Evolutionary conservation across 2,888 invertebrate genomes (phyloP), one percentile per base, ranked within the genome.

Genomic region (Plebejus melissa): DNA sequence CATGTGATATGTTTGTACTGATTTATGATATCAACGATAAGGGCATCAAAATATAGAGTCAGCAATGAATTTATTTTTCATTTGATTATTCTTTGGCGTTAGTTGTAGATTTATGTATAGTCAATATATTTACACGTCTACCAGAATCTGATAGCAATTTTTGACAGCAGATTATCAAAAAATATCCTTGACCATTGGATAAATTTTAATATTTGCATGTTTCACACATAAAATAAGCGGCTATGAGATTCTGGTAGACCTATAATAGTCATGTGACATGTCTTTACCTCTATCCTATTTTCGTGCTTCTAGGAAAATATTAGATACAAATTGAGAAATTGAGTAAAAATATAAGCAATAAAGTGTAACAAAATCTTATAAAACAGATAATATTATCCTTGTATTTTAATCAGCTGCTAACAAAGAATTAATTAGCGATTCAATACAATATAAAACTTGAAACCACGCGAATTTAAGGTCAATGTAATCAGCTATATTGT

Each of bases 401-500:
- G 54, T 54, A 16, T 16, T 54, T 54, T 16, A 54, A 54, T 54
- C 4, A 54, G 13, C 16, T 54, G 4, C 11, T 54, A 54, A 16
- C 54, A 54, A 69, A 69, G 4, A 69, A 32, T 32, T 4, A 69
- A 36, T 11, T 69, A 13, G 11, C 36, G 28, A 32, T 13, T 69
- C 1, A 69, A 4, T 11, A 36, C 1, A 22, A 22, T 22, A n/a
- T 41, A 11, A 71, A 71, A 71, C 41, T 22, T 46, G 9, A 71
- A 38, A 70, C 16, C 22, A 58, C 58, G 4, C 60, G 22, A 32
- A 32, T 65, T 65, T 36, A 65, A 65, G 65, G 32, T 36, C 65
- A 65, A 36, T 22, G 60, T 65, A 65, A 65, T 65, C 58, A 58
- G 60, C 13, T 22, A 50, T 28, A 71, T 46, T 50, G 13, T 71